Evolutionary conservation across 2,797 vertebrate species (phyloP).

Genomic region (Bucorvus abyssinicus): DNA sequence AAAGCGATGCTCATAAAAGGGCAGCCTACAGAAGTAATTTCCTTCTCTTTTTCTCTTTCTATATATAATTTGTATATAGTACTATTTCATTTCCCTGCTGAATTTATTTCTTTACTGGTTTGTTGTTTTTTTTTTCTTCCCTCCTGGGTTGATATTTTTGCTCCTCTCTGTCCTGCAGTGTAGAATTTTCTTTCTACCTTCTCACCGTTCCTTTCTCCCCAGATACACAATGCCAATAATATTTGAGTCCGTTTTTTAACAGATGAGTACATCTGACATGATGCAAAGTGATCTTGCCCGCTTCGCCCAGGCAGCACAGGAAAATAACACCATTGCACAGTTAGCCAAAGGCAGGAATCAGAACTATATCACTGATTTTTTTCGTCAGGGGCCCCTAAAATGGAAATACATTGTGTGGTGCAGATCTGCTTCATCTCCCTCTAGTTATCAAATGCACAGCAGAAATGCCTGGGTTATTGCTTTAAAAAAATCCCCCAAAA

Average conservation of each 20-base stretch:
- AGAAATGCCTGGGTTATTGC: neutral
- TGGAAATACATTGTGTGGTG: neutral
- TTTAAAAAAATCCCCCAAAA: neutral
- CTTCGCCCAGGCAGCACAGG: neutral
- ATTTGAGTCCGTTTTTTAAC: neutral
- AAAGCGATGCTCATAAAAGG: conserved; percentile 40
- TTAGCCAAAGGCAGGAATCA: neutral
- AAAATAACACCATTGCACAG: neutral
- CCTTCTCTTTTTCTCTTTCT: neutral
- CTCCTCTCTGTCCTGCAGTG: neutral
- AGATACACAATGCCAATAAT: neutral
- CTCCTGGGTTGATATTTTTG: neutral
- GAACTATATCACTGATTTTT: neutral
- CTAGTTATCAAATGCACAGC: neutral
- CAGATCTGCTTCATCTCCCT: neutral
- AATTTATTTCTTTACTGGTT: neutral
- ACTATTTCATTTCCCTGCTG: neutral
- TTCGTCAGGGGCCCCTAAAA: neutral
- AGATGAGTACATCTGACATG: neutral
- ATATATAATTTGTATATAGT: conserved; percentile 34
- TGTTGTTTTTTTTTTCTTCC: neutral
- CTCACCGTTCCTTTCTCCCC: neutral
- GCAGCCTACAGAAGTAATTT: neutral
- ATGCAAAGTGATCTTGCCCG: neutral
- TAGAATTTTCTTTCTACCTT: neutral